Evolutionary conservation across 2,888 invertebrate species (phyloP).

Genomic region (Agriopis aurantiaria): DNA sequence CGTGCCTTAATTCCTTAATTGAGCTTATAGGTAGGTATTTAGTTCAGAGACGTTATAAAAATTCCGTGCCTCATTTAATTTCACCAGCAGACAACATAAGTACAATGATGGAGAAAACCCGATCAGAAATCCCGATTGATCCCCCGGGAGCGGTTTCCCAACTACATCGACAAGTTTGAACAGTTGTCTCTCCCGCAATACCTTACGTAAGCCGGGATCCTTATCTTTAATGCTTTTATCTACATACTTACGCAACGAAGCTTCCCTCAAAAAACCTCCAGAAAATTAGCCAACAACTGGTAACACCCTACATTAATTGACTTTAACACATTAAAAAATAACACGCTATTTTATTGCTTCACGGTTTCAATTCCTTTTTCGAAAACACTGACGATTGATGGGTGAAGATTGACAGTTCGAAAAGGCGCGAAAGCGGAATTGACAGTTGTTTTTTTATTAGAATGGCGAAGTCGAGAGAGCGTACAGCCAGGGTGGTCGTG

Average conservation of each 20-base stretch:
- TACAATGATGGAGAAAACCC: slow-evolving; percentile 20
- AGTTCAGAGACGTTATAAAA: not conserved
- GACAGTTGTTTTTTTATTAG: slow-evolving; percentile 50
- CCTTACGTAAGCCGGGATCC: slow-evolving; percentile 78
- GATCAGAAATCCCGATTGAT: slow-evolving; percentile 26
- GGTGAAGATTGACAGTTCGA: slow-evolving; percentile 58
- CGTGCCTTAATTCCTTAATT: too few relatives aligned
- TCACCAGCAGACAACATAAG: slow-evolving; percentile 3
- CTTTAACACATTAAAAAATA: slow-evolving; percentile 64
- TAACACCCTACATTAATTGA: slow-evolving; percentile 67
- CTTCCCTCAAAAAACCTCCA: slow-evolving; percentile 50
- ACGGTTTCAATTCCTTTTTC: slow-evolving; percentile 66
- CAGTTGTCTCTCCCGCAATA: slow-evolving; percentile 57
- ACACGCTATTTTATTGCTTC: slow-evolving; percentile 77
- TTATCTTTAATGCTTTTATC: slow-evolving; percentile 66
- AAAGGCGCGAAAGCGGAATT: slow-evolving; percentile 68
- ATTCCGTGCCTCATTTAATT: slow-evolving; percentile 24
- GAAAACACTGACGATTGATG: slow-evolving; percentile 52
- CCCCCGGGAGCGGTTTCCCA: slow-evolving; percentile 25
- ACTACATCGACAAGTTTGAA: slow-evolving; percentile 56
- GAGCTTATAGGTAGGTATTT: not conserved
- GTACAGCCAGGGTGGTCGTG: slow-evolving; percentile 80
- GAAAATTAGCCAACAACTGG: slow-evolving; percentile 60
- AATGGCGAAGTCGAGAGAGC: slow-evolving; percentile 53
- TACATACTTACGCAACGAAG: slow-evolving; percentile 75